These are phyloP conservation scores for Cinclus cinclus DNA, from an alignment of 2,113 vertebrate genomes.

Conservation along the genomic window DNA sequence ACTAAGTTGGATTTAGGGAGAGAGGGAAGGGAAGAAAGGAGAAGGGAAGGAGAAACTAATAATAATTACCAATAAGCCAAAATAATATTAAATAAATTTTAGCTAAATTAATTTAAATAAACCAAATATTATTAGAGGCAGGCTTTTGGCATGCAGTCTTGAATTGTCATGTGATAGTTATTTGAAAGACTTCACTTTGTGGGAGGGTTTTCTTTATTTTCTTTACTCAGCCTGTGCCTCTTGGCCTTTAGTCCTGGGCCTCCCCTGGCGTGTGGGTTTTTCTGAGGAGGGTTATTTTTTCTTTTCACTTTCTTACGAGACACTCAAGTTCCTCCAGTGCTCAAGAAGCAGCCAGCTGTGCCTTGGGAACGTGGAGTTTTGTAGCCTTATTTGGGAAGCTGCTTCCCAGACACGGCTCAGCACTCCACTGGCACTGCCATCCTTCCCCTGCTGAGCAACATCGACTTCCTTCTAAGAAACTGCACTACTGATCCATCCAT, in stretches of 20 bases:
- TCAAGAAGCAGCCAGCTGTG: background rate
- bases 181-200: background rate
- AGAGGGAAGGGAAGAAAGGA: background rate
- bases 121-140: background rate
- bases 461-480: background rate
- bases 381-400: conserved; percentile 45
- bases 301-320: background rate
- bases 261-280: background rate
- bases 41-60: background rate
- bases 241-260: background rate
- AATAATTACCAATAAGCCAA: background rate
- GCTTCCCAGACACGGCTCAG: background rate
- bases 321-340: background rate
- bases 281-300: background rate
- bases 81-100: background rate
- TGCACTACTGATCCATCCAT: background rate
- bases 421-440: accelerated
- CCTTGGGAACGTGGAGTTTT: background rate
- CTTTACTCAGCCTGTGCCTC: background rate
- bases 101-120: background rate
- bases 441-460: background rate
- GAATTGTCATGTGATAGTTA: background rate
- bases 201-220: background rate
- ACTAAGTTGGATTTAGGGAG: background rate
- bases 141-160: background rate